Conservation (phyloP, 1,140 invertebrate genomes). For the Calephelis nemesis region DNA sequence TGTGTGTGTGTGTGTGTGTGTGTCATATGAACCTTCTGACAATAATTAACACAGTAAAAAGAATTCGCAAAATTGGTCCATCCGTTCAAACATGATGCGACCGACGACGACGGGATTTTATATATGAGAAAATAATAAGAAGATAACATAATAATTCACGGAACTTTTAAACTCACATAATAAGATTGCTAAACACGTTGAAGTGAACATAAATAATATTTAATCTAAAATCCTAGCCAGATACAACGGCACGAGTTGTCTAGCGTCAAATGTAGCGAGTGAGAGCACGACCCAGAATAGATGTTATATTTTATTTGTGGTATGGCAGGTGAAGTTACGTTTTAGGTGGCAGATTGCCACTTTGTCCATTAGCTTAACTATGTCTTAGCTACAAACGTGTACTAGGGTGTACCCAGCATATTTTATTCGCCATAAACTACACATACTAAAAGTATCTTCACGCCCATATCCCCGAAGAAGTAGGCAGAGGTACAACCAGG, state of each 20-base stretch:
- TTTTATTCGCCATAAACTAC: too few species aligned
- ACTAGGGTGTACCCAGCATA: too few species aligned
- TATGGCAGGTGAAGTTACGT: slow-evolving; percentile 14
- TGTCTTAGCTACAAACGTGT: not conserved
- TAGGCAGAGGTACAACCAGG: not conserved
- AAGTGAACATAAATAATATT: slow-evolving; percentile 10
- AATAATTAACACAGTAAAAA: too few species aligned
- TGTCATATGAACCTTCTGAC: too few species aligned
- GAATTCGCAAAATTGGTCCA: too few species aligned
- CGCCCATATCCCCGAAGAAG: not conserved
- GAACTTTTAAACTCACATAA: not conserved
- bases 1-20: too few species aligned
- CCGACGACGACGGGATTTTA: too few species aligned
- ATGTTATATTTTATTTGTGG: slow-evolving; percentile 8
- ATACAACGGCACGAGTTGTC: slow-evolving; percentile 3
- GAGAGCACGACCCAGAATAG: slow-evolving; percentile 8
- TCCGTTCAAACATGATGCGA: too few species aligned
- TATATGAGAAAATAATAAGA: too few species aligned
- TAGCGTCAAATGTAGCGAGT: slow-evolving; percentile 11
- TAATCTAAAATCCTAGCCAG: not conserved
- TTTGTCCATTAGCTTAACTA: slow-evolving; percentile 15
- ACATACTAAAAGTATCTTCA: not conserved
- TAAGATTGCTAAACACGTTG: not conserved
- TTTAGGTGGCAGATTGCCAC: slow-evolving; percentile 10
- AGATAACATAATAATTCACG: not conserved